Base-by-base conservation (phyloP, 37 sponge, comb jelly and placozoan genomes). In the Haliclona indistincta region DNA sequence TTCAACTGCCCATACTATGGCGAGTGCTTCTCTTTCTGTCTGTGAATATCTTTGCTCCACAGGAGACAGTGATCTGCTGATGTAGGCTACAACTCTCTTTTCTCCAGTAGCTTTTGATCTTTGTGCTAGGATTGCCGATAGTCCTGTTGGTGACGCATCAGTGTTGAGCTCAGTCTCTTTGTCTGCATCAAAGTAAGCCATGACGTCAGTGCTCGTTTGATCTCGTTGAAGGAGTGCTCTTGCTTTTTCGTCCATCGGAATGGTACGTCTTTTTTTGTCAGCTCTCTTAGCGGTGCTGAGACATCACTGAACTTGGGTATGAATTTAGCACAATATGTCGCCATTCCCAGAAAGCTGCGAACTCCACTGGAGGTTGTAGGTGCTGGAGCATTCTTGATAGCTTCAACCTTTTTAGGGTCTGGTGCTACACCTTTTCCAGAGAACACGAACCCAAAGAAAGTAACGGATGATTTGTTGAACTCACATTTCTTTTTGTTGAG, bases 301-400 rank as follows among this genome's bases (percentile, higher is more conserved):
- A 73, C n/a, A 32, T 74, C 75, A 34, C 69, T 66, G 54, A 82
- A 54, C 19, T 66, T 68, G 17, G 56, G 76, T 3, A 83, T 75
- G 42, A 83, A 83, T 22, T 69, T 83, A 1, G 83, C 83, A 74
- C 75, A 75, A 42, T 84, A 82, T 4, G 75, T 82, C 13, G 49
- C 56, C 83, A 82, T 82, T 25, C 75, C 83, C 4, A 82, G 76
- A 49, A 82, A 82, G 39, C 75, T 74, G 51, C 75, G 29, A 29
- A 82, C 62, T 38, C 63, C 70, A 7, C 38, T 39, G 11, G 45
- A 36, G 4, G 74, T 66, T 22, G 63, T 74, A 42, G 76, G 83
- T 39, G 3, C 68, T 47, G 20, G 64, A 79, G 43, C 40, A 29
- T 34, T 67, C 68, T 74, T 33, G 7, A 82, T 82, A 3, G 69